Base-by-base conservation (phyloP, 2,888 invertebrate species). In the Trilocha varians region DNA sequence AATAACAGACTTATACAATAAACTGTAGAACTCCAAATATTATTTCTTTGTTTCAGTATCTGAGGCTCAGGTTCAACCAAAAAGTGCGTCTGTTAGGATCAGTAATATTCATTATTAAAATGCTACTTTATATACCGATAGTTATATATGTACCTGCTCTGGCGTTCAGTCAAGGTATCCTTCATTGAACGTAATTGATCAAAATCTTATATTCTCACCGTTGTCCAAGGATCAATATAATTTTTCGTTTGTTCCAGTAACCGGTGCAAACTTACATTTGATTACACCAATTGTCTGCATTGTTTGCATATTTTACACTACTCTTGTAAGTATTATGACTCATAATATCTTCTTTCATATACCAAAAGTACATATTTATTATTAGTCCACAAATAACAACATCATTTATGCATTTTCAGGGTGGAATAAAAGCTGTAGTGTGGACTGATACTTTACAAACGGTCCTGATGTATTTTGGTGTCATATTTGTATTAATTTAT, bases 241-340 rank as follows among this genome's bases (percentile, higher is more conserved):
- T 36, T 35, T 41, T 47, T 46, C 38, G 6, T 32, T 25, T 38
- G 18, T 39, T 87, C 49, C 87, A 93, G 95, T 95, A 39, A 94
- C 95, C 38, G 95, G 95, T 18, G 88, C 94, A 45, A 90, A 93
- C 56, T 83, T 95, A 18, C 94, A 95, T 78, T 77, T 93, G 49
- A 91, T 94, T 17, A 92, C 94, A 9, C 90, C 93, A 0, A 87
- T 93, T 16, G 93, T 95, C 2, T 94, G 94, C 70, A 75, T 92
- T 32, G 93, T 95, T n/a, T 95, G 95, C 79, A 96, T 95, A 52
- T 95, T 97, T 78, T 97, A 97, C 76, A 97, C 97, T 0, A 93
- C 95, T 46, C 71, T 95, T 71, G 95, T 94, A 83, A 91, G 91
- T 38, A 42, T 39, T 9, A 1, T 38, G 14, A 32, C 32, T 38